These are phyloP conservation scores for Apotomis capreana DNA, from an alignment of 2,888 invertebrate species.

Conservation along the genomic window DNA sequence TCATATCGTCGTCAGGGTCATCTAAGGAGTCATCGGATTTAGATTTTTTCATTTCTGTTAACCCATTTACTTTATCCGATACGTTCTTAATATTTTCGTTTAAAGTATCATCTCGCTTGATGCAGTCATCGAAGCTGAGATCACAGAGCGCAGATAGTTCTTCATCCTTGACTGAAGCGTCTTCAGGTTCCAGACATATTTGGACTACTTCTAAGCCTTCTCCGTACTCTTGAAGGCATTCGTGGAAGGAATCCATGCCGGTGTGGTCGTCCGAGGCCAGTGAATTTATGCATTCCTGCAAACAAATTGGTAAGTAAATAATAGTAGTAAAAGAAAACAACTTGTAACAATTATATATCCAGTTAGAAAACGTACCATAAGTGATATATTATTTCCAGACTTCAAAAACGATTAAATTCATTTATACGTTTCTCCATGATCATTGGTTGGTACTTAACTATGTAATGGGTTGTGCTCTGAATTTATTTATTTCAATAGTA, in stretches of 20 bases:
- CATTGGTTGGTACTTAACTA: no score
- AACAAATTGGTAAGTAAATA: conserved; percentile 45
- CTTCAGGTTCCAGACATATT: conserved; percentile 85
- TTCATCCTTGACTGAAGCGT: conserved; percentile 80
- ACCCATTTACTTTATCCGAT: conserved; percentile 61
- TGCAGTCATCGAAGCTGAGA: conserved; percentile 73
- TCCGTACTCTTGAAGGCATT: conserved; percentile 86
- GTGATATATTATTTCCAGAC: no score
- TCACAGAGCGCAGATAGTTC: conserved; percentile 76
- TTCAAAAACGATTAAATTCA: no score
- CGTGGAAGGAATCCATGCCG: conserved; percentile 85
- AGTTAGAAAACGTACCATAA: no score
- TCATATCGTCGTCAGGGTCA: conserved; percentile 78
- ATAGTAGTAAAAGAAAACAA: background rate
- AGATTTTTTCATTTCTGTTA: conserved; percentile 63
- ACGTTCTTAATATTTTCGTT: conserved; percentile 52
- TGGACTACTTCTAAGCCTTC: conserved; percentile 85
- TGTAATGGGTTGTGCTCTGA: no score
- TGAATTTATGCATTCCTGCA: conserved; percentile 81
- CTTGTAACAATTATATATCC: no score
- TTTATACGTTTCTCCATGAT: no score
- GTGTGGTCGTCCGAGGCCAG: conserved; percentile 85
- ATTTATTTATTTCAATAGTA: no score
- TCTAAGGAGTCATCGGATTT: conserved; percentile 77
- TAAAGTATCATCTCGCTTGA: conserved; percentile 53